Evolutionary conservation across 2,888 invertebrate genomes (phyloP), one percentile per base, ranked within the genome.

Genomic region (Apotomis betuletana): DNA sequence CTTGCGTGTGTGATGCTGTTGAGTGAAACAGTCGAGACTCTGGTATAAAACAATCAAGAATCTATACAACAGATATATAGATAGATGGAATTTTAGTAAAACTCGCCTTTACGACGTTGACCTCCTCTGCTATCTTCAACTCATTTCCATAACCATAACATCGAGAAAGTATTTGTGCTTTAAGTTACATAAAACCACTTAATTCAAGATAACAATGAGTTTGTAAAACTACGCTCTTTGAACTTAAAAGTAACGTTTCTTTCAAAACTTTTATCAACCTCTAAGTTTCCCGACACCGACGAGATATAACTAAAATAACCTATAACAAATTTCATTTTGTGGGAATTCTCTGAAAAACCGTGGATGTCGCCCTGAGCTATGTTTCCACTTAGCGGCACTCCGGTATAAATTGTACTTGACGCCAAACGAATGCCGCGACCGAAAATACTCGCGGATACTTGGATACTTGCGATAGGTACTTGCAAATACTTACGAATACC

Each of bases 321-420:
- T 52, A 54, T 27, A 70, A 64, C 55, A 54, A 64, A 44, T 59
- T 70, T 70, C 12, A 65, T 65, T 70, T 64, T 65, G n/a, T 55
- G 65, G 27, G 65, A 60, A 55, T 55, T 52, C 54, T 54, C 46
- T 65, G 70, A 70, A 70, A 65, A 65, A 70, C 70, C 60, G 65
- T 59, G 58, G 65, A 70, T 70, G 70, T 61, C 65, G 70, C 70
- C 70, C 60, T 60, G 70, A 70, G 70, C 65, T 70, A 65, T 67
- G 60, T 70, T 70, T 51, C 70, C 70, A 70, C 70, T 70, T 70
- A 67, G 70, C 13, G 70, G 49, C 60, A 55, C 65, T 55, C 60
- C 70, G 65, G 61, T 70, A 65, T 67, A 70, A 67, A 70, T 70
- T 70, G 55, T 65, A 60, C 70, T 61, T 65, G 65, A 65, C 65